Conservation (phyloP, 2,888 invertebrate species). For the Ceratothoa steindachneri region DNA sequence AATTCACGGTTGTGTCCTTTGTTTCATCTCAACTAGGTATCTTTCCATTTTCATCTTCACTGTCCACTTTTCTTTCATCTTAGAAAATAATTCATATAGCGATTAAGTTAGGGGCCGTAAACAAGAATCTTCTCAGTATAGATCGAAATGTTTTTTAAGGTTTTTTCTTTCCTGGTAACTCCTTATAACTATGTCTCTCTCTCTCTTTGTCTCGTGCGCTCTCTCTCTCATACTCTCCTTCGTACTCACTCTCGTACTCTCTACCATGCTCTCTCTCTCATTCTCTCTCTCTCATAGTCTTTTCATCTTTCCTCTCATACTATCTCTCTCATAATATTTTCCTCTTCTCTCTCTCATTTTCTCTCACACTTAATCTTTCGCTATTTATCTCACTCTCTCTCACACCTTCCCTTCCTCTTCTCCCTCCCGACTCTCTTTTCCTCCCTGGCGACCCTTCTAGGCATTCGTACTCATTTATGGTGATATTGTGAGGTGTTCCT, state of each 20-base stretch:
- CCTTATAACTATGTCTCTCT: not conserved
- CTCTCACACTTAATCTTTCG: constrained; percentile 12
- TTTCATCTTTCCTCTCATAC: not conserved
- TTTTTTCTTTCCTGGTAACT: not conserved
- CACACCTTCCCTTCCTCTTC: constrained; percentile 11
- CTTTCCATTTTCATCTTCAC: no score
- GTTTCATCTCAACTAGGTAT: no score
- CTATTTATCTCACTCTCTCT: constrained; percentile 18
- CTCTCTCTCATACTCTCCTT: constrained; percentile 2
- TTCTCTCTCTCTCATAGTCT: not conserved
- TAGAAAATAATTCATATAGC: no score
- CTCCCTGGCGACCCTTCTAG: no score
- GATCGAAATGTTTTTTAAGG: no score
- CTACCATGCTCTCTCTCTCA: not conserved
- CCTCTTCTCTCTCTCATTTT: constrained; percentile 6
- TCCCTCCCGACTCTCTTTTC: no score
- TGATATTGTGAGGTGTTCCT: no score
- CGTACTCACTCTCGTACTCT: not conserved
- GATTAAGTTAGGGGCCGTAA: no score
- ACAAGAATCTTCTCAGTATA: no score
- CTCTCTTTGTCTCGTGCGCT: not conserved
- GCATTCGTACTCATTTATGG: no score
- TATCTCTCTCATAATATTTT: not conserved
- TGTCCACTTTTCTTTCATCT: no score
- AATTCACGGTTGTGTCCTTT: no score